Evolutionary conservation across 2,797 vertebrate species (phyloP).

Genomic region (Centroberyx gerrardi): DNA sequence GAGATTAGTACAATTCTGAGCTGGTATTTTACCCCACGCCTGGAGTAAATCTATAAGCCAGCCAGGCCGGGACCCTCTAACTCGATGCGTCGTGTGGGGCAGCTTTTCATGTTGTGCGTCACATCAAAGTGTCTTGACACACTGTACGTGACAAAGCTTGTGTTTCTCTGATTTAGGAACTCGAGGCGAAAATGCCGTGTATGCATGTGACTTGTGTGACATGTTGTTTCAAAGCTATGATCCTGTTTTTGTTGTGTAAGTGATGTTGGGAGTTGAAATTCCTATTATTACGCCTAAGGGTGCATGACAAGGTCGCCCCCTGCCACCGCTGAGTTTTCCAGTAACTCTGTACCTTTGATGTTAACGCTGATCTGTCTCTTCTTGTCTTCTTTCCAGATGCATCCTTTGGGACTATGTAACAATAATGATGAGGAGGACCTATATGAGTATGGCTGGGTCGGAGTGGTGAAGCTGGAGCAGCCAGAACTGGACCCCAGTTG

Average conservation of each 20-base stretch:
- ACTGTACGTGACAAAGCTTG: background rate
- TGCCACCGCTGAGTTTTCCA: background rate
- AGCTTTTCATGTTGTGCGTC: conserved; percentile 30
- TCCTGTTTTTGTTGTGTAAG: background rate
- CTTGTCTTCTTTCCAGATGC: conserved; percentile 89
- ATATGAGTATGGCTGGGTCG: conserved; percentile 98
- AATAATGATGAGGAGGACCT: conserved; percentile 98
- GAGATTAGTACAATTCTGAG: conserved; percentile 30
- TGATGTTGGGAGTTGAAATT: no score
- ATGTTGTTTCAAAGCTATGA: background rate
- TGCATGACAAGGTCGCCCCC: no score
- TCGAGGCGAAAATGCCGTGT: background rate
- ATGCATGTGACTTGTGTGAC: background rate
- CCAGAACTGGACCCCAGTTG: conserved; percentile 97
- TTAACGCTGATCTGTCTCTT: conserved; percentile 4
- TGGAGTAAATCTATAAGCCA: conserved; percentile 24
- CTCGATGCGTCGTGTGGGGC: conserved; percentile 15
- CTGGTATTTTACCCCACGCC: background rate
- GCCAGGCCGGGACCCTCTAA: background rate
- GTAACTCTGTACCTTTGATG: background rate
- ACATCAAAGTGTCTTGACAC: conserved; percentile 5
- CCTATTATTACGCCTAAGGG: no score
- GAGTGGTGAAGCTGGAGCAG: conserved; percentile 98
- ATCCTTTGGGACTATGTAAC: conserved; percentile 97
- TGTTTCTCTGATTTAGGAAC: background rate